These are phyloP conservation scores for Amblyraja radiata DNA, from an alignment of 2,797 vertebrate species.

Conservation along the genomic window DNA sequence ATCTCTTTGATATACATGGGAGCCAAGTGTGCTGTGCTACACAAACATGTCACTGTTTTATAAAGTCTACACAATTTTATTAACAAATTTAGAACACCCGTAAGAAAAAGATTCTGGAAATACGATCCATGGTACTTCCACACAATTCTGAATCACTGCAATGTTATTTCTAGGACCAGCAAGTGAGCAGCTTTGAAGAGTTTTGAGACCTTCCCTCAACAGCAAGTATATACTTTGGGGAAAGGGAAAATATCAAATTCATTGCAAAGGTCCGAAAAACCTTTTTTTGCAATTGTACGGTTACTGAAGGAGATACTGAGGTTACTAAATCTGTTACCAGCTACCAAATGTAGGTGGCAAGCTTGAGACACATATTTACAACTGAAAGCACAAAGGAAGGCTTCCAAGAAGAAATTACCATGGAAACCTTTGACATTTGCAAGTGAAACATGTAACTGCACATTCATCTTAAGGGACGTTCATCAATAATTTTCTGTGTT, in stretches of 20 bases:
- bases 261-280: not conserved
- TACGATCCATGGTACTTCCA: not conserved
- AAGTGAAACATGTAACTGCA: conserved; percentile 39
- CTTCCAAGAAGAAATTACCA: conserved; percentile 59
- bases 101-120: not conserved
- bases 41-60: not conserved
- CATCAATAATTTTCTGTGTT: conserved; percentile 59
- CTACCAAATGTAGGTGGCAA: conserved; percentile 24
- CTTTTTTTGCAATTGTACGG: not conserved
- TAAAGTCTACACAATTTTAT: not conserved
- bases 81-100: not conserved
- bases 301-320: not conserved
- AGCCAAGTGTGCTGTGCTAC: not conserved
- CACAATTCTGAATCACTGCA: not conserved
- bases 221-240: not conserved
- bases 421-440: conserved; percentile 64
- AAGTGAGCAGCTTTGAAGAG: not conserved
- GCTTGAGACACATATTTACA: conserved; percentile 14
- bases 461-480: conserved; percentile 46
- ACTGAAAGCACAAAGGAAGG: conserved; percentile 44
- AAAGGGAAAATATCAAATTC: not conserved
- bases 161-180: not conserved
- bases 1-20: not conserved
- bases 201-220: not conserved
- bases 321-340: not conserved